These are phyloP conservation scores for Nothocercus nigrocapillus DNA, from an alignment of 2,113 vertebrate genomes.

Conservation along the genomic window DNA sequence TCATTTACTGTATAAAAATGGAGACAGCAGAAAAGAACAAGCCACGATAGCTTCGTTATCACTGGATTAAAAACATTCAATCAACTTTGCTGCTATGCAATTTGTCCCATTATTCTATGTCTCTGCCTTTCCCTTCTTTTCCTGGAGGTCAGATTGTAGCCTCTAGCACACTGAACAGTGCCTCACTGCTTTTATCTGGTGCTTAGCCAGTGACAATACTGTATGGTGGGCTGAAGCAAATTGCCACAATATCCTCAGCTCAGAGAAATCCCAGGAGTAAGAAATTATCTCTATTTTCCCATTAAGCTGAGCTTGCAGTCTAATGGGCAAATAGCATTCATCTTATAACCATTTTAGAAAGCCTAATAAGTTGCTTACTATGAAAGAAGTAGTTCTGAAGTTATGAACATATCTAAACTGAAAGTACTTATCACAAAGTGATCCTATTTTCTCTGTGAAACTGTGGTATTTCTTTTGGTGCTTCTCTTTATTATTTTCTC, in stretches of 20 bases:
- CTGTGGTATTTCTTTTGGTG: background rate
- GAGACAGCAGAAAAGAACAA: background rate
- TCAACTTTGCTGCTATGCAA: background rate
- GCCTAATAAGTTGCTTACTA: background rate
- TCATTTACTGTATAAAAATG: background rate
- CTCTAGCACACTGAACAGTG: background rate
- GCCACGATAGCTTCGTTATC: background rate
- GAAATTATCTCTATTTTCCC: background rate
- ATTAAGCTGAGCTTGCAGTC: background rate
- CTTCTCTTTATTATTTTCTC: background rate
- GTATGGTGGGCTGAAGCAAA: background rate
- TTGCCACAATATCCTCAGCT: background rate
- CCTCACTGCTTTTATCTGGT: background rate
- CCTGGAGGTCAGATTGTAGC: background rate
- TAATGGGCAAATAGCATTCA: background rate
- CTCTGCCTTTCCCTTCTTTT: background rate
- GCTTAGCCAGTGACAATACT: background rate
- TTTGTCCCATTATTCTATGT: background rate
- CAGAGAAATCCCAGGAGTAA: background rate
- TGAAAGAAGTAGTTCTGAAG: constrained; percentile 3
- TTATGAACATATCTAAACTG: background rate
- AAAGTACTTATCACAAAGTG: background rate
- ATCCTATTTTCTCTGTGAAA: background rate
- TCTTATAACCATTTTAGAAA: constrained; percentile 10
- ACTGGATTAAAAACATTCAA: background rate